Evolutionary conservation across 1,140 invertebrate genomes (phyloP).

Genomic region (Heliconius congener): DNA sequence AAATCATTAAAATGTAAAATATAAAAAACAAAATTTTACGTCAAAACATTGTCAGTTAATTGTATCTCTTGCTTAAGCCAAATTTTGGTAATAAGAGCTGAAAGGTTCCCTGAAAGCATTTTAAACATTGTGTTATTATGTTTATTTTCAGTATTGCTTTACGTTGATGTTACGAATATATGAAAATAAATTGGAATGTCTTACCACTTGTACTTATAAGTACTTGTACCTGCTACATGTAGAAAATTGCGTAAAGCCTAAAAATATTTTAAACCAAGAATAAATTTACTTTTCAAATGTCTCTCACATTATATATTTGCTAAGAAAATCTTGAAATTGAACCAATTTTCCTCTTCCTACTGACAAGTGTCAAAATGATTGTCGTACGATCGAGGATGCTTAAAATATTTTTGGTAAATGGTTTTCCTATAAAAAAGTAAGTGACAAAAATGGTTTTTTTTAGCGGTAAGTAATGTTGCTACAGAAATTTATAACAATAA

Average conservation of each 20-base stretch:
- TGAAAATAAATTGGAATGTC: no score
- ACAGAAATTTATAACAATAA: no score
- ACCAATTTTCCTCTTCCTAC: neutral
- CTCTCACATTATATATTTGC: neutral
- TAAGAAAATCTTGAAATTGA: constrained; percentile 1
- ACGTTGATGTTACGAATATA: neutral
- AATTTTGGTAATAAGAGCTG: neutral
- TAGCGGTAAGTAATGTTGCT: no score
- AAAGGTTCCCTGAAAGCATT: constrained; percentile 1
- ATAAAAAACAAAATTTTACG: neutral
- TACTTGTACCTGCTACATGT: no score
- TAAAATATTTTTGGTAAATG: neutral
- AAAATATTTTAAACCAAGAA: neutral
- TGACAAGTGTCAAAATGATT: constrained; percentile 10
- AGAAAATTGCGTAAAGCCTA: no score
- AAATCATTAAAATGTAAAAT: neutral
- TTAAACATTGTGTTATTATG: neutral
- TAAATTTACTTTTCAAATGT: neutral
- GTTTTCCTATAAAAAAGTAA: neutral
- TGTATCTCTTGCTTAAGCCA: neutral
- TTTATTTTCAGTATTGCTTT: neutral
- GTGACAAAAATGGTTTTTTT: neutral
- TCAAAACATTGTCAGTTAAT: constrained; percentile 6
- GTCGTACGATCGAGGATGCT: neutral
- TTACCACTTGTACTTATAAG: no score